Conservation (phyloP, 2,113 vertebrate genomes). For the Ctenodactylus gundi region DNA sequence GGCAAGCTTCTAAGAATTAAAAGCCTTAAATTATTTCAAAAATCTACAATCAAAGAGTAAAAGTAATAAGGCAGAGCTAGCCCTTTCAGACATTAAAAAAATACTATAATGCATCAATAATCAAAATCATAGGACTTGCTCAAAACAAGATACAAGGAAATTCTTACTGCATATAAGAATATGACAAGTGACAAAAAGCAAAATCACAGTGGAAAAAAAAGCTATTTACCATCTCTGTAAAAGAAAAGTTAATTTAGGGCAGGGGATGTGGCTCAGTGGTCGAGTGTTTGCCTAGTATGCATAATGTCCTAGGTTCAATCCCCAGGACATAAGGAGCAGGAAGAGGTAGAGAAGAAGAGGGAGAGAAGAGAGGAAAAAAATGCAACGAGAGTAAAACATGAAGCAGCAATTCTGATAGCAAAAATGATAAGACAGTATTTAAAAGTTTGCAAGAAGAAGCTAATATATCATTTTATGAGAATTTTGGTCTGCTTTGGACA, state of each 20-base stretch:
- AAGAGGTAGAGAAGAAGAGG: no score
- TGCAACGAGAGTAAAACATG: not conserved
- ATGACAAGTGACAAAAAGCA: not conserved
- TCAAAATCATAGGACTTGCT: conserved; percentile 25
- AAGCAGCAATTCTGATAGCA: not conserved
- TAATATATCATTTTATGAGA: not conserved
- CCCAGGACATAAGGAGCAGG: not conserved
- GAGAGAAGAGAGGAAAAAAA: not conserved
- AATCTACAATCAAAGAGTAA: conserved; percentile 35
- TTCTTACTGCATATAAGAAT: not conserved
- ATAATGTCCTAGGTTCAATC: not conserved
- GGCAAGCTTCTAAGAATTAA: not conserved
- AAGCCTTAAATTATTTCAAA: conserved; percentile 52
- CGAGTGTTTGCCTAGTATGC: no score
- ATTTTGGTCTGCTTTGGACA: not conserved
- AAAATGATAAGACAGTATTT: not conserved
- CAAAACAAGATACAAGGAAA: conserved; percentile 35
- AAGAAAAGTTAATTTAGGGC: conserved; percentile 9
- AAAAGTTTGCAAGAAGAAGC: not conserved
- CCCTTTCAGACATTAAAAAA: conserved; percentile 25
- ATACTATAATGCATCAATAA: not conserved
- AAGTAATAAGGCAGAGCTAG: not conserved
- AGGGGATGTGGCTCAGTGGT: not conserved
- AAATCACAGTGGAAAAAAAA: conserved; percentile 35
- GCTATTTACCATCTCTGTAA: not conserved